Conservation (phyloP, 2,888 invertebrate species). For the Epinotia nisella region DNA sequence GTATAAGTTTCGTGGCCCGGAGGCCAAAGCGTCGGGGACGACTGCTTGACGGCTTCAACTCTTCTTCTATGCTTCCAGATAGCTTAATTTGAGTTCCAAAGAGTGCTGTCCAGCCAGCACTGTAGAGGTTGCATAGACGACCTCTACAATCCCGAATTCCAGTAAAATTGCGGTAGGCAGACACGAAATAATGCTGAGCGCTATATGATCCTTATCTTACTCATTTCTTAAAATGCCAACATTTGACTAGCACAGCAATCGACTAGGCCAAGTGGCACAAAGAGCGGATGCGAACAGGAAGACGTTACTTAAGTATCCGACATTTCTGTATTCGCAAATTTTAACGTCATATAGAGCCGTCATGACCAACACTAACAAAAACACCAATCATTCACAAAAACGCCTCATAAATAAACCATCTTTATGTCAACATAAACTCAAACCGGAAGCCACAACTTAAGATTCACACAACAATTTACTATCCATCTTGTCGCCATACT, state of each 20-base stretch:
- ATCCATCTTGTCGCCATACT: constrained; percentile 43
- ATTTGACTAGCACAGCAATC: neutral
- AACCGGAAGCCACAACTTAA: constrained; percentile 20
- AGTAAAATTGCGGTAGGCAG: neutral
- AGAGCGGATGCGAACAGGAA: neutral
- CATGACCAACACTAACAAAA: neutral
- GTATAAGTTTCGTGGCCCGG: too few relatives aligned
- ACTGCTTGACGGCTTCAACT: too few relatives aligned
- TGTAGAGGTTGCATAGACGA: too few relatives aligned
- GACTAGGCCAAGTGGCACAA: neutral
- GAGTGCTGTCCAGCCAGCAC: too few relatives aligned
- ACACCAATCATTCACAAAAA: neutral
- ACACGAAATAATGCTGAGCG: neutral
- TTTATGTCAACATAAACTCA: constrained; percentile 20
- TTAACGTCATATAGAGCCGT: constrained; percentile 3
- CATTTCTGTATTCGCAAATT: constrained; percentile 1
- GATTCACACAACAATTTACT: constrained; percentile 27
- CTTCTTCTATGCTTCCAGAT: too few relatives aligned
- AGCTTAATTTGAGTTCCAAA: too few relatives aligned
- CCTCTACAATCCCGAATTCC: neutral
- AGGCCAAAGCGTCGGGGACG: too few relatives aligned
- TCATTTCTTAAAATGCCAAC: neutral
- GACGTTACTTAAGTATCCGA: neutral
- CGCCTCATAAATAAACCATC: constrained; percentile 17
- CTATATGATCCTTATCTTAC: neutral